Evolutionary conservation across 2,797 vertebrate species (phyloP).

Genomic region (Lacerta viridis): DNA sequence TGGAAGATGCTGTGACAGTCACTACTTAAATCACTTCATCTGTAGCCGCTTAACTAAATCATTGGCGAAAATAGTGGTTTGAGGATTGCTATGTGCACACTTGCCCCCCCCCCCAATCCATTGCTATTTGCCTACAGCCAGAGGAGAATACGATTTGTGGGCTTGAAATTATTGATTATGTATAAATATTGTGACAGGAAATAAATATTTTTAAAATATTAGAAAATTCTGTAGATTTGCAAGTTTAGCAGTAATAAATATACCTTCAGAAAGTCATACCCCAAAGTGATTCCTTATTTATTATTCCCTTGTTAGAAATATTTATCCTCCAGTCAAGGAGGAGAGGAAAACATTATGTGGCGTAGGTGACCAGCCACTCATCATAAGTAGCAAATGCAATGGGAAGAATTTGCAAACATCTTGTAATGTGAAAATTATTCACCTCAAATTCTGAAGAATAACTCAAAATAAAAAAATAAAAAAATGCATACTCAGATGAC

Average conservation of each 20-base stretch:
- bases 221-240: constrained; percentile 2
- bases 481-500: too few species aligned
- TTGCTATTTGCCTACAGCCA: neutral
- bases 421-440: constrained; percentile 19
- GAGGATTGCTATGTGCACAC: neutral
- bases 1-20: neutral
- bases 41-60: neutral
- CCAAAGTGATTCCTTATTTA: neutral
- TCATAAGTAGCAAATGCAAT: constrained; percentile 17
- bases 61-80: neutral
- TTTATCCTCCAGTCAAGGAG: constrained; percentile 4
- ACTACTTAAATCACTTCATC: neutral
- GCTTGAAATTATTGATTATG: constrained; percentile 26
- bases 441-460: neutral
- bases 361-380: constrained; percentile 10
- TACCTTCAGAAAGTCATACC: constrained; percentile 26
- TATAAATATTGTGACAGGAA: neutral
- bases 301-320: constrained; percentile 18
- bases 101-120: neutral
- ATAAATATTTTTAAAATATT: neutral
- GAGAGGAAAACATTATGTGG: neutral
- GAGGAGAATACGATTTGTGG: neutral
- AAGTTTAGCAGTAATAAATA: constrained; percentile 17
- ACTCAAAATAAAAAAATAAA: neutral
- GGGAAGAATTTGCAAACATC: constrained; percentile 20